These are phyloP conservation scores for Branchellion lobata DNA, from an alignment of 2,888 invertebrate species.

Conservation along the genomic window DNA sequence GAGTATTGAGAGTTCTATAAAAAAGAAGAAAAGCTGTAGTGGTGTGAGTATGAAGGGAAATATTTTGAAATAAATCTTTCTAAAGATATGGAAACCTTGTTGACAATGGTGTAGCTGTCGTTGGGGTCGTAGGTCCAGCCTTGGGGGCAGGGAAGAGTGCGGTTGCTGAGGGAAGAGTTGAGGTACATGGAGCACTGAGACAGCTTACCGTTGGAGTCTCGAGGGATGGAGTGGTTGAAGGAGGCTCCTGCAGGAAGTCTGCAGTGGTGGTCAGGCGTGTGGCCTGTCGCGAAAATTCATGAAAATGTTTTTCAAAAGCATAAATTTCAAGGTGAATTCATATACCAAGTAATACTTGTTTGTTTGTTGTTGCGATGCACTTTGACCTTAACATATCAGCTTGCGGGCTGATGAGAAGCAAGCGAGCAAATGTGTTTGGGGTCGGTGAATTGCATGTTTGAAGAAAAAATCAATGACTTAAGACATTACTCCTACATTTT, in stretches of 20 bases:
- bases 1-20: too few species aligned
- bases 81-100: constrained; percentile 51
- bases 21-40: too few species aligned
- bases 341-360: too few species aligned
- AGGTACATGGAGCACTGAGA: constrained; percentile 46
- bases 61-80: background rate
- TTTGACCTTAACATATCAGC: too few species aligned
- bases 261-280: constrained; percentile 42
- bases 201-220: constrained; percentile 15
- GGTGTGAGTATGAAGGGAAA: too few species aligned
- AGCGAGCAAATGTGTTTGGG: too few species aligned
- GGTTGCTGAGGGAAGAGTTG: constrained; percentile 42
- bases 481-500: too few species aligned
- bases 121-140: constrained; percentile 50
- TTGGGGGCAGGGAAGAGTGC: constrained; percentile 45
- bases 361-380: too few species aligned
- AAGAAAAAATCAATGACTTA: too few species aligned
- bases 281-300: constrained; percentile 3
- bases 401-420: too few species aligned
- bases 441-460: too few species aligned
- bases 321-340: background rate
- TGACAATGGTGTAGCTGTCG: constrained; percentile 50
- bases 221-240: constrained; percentile 5
- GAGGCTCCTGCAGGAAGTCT: constrained; percentile 23
- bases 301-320: background rate